Percentiles rank a stretch among this genome's conserved stretches.
These are phyloP conservation scores for Meiosimyza decipiens DNA, from an alignment of 2,888 invertebrate species.

Conservation along the genomic window DNA sequence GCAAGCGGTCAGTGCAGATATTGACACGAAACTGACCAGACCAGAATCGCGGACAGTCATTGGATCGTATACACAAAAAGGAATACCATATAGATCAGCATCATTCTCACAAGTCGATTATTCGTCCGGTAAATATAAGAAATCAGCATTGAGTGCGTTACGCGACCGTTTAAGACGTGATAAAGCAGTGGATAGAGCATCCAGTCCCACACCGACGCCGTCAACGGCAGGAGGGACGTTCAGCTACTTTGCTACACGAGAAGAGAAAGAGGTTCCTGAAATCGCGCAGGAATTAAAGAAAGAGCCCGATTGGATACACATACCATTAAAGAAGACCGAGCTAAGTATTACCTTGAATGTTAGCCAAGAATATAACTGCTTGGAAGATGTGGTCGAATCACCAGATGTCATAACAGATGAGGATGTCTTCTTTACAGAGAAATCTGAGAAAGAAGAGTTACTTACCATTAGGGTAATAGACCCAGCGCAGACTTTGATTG, in stretches of 20 bases:
- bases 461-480: constrained; percentile 37
- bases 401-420: constrained; percentile 61
- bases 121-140: constrained; percentile 72
- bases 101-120: constrained; percentile 90
- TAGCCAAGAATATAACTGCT: constrained; percentile 53
- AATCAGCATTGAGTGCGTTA: constrained; percentile 64
- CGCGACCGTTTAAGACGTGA: constrained; percentile 61
- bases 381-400: constrained; percentile 59
- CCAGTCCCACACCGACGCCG: constrained; percentile 46
- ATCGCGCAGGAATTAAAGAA: constrained; percentile 38
- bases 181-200: constrained; percentile 56
- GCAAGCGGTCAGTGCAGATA: constrained; percentile 50
- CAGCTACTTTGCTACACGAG: neutral
- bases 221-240: constrained; percentile 35
- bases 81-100: constrained; percentile 83
- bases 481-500: constrained; percentile 48
- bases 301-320: constrained; percentile 57
- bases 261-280: constrained; percentile 41
- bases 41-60: constrained; percentile 73
- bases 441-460: neutral
- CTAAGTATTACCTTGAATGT: constrained; percentile 57
- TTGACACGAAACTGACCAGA: constrained; percentile 68
- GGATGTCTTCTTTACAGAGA: constrained; percentile 56
- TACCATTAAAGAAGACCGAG: constrained; percentile 58
- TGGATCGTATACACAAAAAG: constrained; percentile 74